Evolutionary conservation across 2,888 invertebrate genomes (phyloP), one percentile per base, ranked within the genome.

Genomic region (Agriotes lineatus): DNA sequence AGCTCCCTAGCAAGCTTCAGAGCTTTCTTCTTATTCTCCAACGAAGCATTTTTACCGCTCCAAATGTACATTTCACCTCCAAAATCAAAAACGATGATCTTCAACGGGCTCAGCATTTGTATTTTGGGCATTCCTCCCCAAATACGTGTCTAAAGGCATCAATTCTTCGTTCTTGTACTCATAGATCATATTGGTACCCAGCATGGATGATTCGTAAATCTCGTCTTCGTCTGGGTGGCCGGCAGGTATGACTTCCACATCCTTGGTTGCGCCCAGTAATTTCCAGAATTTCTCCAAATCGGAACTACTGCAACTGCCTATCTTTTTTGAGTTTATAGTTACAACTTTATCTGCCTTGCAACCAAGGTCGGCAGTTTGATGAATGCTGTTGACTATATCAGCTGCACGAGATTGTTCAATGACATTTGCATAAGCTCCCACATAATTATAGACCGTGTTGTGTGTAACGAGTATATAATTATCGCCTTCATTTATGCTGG

Each of bases 21-120:
- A 0, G 94, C 94, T 0, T 90, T 87, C 70, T 92, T 89, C 72
- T 96, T 88, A 62, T 89, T 88, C 64, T 91, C 91, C 0, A 91
- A 82, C 0, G 91, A 84, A 0, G 95, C 95, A 75, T 92, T 92
- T 80, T 95, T 96, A 0, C 97, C 97, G 77, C 93, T 94, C 97
- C 97, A 97, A 62, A 96, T 91, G 77, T 97, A 97, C 89, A 97
- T 88, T 86, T 97, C 97, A 1, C 92, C 90, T 6, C 97, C 97
- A 82, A 96, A 97, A 85, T 97, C 97, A 81, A 97, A 96, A 4
- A 97, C 92, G 14, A 95, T 87, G 63, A 95, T 93, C 86, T 94
- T 92, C 33, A 90, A 88, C 44, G 92, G 91, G 80, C 93, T 89
- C 10, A 97, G 86, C 91, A 97, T 94, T 70, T 94, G 93, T 58